A percentile compares a stretch with the other conserved stretches of the same genome.
phyloP scores from a whole-genome alignment of 1,140 invertebrate species.

The Zaprionus taronus region DNA sequence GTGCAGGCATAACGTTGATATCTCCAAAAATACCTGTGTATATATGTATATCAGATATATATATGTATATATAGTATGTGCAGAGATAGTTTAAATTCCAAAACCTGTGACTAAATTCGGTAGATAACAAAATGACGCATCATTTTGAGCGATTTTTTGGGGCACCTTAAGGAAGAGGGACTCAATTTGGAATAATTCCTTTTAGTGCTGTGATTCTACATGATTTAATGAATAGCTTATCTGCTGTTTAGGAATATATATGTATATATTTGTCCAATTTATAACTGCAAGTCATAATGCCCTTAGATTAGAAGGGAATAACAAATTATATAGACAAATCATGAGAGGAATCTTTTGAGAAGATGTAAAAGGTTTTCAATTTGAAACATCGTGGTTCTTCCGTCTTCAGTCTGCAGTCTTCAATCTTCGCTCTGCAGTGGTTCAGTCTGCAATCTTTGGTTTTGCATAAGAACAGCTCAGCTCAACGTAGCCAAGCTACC shows the following conservation, averaged over 20 bases:
- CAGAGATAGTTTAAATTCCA: neutral
- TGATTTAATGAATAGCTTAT: neutral
- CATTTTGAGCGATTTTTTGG: neutral
- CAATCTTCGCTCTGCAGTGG: neutral
- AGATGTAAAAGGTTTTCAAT: too few species aligned
- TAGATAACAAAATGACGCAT: neutral
- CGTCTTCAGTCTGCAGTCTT: too few species aligned
- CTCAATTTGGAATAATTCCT: neutral
- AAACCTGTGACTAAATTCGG: conserved; percentile 13
- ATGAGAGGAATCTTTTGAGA: too few species aligned
- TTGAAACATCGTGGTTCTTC: too few species aligned
- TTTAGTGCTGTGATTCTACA: neutral
- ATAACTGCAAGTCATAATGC: too few species aligned
- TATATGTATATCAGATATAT: neutral
- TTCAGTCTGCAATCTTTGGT: neutral
- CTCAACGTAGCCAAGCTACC: neutral
- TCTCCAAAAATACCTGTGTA: neutral
- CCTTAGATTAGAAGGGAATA: too few species aligned
- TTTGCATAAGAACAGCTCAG: neutral
- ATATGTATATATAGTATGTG: neutral
- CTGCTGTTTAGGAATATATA: neutral
- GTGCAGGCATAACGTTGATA: neutral
- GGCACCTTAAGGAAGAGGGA: neutral
- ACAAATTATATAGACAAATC: too few species aligned
- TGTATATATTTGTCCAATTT: neutral